Evolutionary conservation across 2,888 invertebrate genomes (phyloP).

Genomic region (Heliconius aoede): DNA sequence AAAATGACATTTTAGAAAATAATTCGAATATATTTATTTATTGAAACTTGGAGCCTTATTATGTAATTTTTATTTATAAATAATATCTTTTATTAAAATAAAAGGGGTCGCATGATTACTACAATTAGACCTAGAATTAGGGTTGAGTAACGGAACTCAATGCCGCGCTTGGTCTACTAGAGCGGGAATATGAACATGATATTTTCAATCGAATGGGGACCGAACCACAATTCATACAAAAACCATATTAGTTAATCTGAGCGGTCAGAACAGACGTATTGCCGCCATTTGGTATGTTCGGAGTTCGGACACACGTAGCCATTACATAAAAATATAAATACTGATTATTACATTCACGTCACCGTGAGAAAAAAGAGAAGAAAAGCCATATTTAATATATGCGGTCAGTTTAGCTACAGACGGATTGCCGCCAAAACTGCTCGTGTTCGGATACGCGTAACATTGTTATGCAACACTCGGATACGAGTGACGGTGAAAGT

Average conservation of each 20-base stretch:
- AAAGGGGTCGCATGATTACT: too few relatives aligned
- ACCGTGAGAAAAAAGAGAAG: slow-evolving; percentile 25
- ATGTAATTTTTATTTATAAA: neutral
- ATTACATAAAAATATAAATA: neutral
- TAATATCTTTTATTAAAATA: neutral
- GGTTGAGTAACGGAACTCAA: neutral
- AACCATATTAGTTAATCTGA: neutral
- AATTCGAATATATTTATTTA: too few relatives aligned
- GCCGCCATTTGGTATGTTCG: too few relatives aligned
- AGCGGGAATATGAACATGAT: neutral
- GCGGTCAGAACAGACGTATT: neutral
- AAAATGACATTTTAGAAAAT: too few relatives aligned
- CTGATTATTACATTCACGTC: neutral
- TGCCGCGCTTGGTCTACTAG: neutral
- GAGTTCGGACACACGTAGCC: neutral
- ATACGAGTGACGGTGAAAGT: slow-evolving; percentile 45
- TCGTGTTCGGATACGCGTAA: slow-evolving; percentile 55
- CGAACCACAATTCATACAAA: neutral
- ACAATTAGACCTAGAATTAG: too few relatives aligned
- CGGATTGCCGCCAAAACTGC: slow-evolving; percentile 68
- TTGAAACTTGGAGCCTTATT: neutral
- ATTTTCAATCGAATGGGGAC: neutral
- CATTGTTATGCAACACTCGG: slow-evolving; percentile 58
- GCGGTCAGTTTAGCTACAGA: slow-evolving; percentile 57
- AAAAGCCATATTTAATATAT: neutral